Conservation (phyloP, 2,113 vertebrate species). For the Oenanthe oenanthe region DNA sequence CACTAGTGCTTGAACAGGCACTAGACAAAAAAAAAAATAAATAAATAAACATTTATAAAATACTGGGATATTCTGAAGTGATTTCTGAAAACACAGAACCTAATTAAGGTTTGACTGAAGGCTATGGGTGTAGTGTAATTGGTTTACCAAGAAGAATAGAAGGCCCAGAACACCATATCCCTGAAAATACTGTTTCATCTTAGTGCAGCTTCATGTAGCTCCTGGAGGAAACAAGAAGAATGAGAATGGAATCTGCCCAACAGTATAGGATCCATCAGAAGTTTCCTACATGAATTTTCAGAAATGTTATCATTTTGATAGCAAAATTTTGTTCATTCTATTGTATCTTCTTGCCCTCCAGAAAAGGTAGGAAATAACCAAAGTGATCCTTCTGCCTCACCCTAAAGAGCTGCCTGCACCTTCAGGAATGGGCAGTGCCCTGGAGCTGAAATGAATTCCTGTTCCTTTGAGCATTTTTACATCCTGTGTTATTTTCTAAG, state of each 20-base stretch:
- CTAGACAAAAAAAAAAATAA: background rate
- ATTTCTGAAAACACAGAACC: conserved; percentile 19
- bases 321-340: background rate
- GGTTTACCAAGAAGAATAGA: background rate
- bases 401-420: background rate
- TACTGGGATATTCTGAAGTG: background rate
- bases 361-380: background rate
- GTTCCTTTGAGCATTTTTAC: background rate
- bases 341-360: background rate
- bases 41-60: background rate
- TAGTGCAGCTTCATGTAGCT: background rate
- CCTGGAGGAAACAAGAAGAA: background rate
- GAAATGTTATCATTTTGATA: background rate
- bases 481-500: background rate
- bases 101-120: conserved; percentile 11
- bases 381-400: background rate
- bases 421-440: background rate
- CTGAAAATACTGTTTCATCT: background rate
- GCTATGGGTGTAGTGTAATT: background rate
- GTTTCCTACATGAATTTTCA: background rate
- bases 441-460: background rate
- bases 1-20: background rate
- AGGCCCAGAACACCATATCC: background rate
- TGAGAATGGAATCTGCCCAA: background rate
- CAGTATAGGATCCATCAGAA: background rate